phyloP scores from a whole-genome alignment of 2,113 vertebrate species.

The Calidris pygmaea region DNA sequence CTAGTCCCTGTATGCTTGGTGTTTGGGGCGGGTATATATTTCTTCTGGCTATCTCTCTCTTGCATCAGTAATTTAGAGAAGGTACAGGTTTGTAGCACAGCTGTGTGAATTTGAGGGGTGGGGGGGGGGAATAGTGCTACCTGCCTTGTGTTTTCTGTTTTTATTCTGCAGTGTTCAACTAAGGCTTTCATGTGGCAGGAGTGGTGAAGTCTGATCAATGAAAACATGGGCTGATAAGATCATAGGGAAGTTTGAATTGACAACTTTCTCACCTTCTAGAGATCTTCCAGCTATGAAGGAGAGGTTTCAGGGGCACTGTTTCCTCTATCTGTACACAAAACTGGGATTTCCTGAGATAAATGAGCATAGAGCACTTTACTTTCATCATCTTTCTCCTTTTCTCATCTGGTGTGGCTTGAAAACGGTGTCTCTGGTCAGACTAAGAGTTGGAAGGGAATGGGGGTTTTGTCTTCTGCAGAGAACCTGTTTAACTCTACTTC shows the following conservation, averaged over 20 bases:
- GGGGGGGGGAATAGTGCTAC: not conserved
- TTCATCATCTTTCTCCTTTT: not conserved
- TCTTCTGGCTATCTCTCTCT: not conserved
- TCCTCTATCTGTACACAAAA: not conserved
- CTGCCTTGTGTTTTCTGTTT: not conserved
- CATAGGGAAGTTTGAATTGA: not conserved
- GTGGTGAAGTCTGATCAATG: not conserved
- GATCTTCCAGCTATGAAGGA: not conserved
- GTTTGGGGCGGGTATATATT: rapidly evolving
- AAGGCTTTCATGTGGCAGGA: not conserved
- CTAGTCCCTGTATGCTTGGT: not conserved
- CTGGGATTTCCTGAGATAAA: not conserved
- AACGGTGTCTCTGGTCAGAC: not conserved
- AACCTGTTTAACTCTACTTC: not conserved
- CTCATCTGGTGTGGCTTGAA: not conserved
- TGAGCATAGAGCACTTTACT: not conserved
- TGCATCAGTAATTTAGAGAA: not conserved
- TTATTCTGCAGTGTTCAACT: not conserved
- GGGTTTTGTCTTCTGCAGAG: not conserved
- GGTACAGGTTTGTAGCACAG: not conserved
- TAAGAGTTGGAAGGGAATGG: not conserved
- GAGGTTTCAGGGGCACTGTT: not conserved
- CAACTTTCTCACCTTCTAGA: not conserved
- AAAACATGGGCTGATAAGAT: not conserved
- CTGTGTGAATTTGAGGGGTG: not conserved